Conservation (phyloP, 2,888 invertebrate species). For the Xestia sexstrigata region DNA sequence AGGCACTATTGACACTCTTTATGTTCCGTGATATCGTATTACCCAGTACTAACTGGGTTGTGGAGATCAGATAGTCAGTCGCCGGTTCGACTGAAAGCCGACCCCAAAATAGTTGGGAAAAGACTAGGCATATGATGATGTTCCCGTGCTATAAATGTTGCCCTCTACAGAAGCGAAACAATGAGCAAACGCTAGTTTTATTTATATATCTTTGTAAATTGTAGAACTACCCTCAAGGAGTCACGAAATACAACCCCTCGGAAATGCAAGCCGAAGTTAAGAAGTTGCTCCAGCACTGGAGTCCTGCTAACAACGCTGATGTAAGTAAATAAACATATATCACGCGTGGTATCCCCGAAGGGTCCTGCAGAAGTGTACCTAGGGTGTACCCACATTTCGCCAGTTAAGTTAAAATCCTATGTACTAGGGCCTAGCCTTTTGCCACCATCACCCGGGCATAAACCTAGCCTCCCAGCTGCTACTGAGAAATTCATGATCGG, state of each 20-base stretch:
- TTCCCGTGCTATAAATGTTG: no score
- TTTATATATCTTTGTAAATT: not conserved
- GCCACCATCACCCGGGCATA: not conserved
- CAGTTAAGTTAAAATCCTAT: not conserved
- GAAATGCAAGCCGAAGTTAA: not conserved
- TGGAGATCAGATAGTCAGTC: no score
- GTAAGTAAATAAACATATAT: not conserved
- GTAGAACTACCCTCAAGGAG: conserved; percentile 21
- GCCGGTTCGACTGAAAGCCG: no score
- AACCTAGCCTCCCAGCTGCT: not conserved
- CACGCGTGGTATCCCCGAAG: not conserved
- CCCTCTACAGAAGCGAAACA: no score
- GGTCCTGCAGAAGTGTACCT: not conserved
- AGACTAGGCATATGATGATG: no score
- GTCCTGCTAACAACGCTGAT: not conserved
- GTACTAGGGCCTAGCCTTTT: not conserved
- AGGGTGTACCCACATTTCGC: not conserved
- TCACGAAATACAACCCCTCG: conserved; percentile 9
- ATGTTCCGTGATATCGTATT: no score
- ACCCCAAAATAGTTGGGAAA: no score
- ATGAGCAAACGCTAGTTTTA: not conserved
- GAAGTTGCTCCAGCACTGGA: conserved; percentile 13
- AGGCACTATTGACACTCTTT: no score
- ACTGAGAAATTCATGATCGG: not conserved
- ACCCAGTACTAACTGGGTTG: no score